Evolutionary conservation across 2,113 vertebrate species (phyloP), one percentile per base, ranked within the genome.

Genomic region (Phrynosoma platyrhinos): DNA sequence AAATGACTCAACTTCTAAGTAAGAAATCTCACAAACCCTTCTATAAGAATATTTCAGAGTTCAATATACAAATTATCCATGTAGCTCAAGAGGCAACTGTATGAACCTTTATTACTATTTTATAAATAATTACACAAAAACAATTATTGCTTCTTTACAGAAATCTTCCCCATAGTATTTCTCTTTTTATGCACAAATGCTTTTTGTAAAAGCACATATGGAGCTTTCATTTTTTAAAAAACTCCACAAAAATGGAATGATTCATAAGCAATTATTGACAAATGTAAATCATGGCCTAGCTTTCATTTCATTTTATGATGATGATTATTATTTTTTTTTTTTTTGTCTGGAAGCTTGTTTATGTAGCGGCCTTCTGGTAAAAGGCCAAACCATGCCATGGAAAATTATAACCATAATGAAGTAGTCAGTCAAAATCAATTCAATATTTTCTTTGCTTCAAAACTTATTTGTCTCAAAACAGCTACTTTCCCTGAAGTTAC

Each of bases 361-460:
- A 27, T 25, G 79, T 0, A 79, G 62, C 69, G 83, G 8, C 18
- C 75, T 77, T 72, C 52, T 72, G 66, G 27, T 84, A 79, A 84
- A 30, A 86, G 76, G 58, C 69, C 81, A 94, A 89, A 78, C 25
- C 74, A 55, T 23, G 12, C 32, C 77, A 90, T 2, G 30, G 88
- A 91, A 68, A 76, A 82, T 72, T 62, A 55, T 69, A 90, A 58
- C 72, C 74, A 83, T 79, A 86, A 83, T 83, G 90, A 91, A 89
- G 88, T 85, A 87, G 87, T 27, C 20, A 85, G 47, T 87, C 66
- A 79, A 84, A 91, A 92, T 80, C 40, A 84, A 83, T 90, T 75
- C n/a, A 78, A 27, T 62, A 23, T 90, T 92, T 93, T 91, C 86
- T 79, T 79, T 58, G 75, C 83, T 91, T 91, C 78, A 88, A 71